Conservation (phyloP, 2,797 vertebrate species). For the Astyanax mexicanus region DNA sequence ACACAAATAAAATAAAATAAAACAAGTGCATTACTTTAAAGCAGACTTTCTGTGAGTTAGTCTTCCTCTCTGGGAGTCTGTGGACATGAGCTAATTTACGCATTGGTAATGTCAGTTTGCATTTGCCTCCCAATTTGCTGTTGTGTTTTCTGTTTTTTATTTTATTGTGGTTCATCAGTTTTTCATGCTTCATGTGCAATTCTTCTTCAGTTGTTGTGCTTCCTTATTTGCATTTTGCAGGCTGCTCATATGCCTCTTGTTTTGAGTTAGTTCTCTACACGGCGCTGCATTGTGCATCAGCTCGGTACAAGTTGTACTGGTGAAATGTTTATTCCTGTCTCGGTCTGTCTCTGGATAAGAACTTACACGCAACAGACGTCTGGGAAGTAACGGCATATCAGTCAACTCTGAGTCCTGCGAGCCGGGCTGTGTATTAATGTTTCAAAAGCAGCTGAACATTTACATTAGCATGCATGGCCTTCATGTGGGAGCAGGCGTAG, state of each 20-base stretch:
- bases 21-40: neutral
- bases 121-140: conserved; percentile 16
- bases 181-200: conserved; percentile 10
- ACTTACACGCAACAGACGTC: neutral
- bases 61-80: conserved; percentile 13
- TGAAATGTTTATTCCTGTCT: conserved; percentile 8
- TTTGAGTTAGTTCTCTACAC: neutral
- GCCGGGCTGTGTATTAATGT: conserved; percentile 22
- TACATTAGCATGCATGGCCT: conserved; percentile 33
- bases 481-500: conserved; percentile 35
- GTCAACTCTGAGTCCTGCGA: neutral
- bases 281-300: neutral
- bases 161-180: conserved; percentile 25
- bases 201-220: neutral
- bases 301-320: neutral
- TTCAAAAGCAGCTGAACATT: conserved; percentile 40
- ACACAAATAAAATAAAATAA: too few species aligned
- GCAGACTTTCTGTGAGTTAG: neutral
- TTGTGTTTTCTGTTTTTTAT: conserved; percentile 21
- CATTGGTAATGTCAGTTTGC: conserved; percentile 17
- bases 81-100: conserved; percentile 16
- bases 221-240: neutral
- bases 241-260: neutral
- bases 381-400: conserved; percentile 12
- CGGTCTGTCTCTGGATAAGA: neutral